Percentiles rank a stretch among this genome's conserved stretches.
Evolutionary conservation across 1,140 invertebrate species (phyloP).

Genomic region (Orius insidiosus): DNA sequence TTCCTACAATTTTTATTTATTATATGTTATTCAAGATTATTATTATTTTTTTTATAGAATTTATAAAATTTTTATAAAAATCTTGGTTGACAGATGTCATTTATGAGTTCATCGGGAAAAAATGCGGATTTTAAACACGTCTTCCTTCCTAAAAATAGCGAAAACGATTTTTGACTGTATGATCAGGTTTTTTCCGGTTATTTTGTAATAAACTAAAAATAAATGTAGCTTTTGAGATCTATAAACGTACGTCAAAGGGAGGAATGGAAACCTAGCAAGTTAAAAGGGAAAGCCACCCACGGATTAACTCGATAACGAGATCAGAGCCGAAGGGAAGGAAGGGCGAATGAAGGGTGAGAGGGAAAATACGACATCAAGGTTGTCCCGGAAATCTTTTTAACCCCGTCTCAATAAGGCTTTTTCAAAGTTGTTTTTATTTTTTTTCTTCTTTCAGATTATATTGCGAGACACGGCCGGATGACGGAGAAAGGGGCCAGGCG

Average conservation of each 20-base stretch:
- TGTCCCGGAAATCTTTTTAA: background rate
- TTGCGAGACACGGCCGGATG: slow-evolving; percentile 84
- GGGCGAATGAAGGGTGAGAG: background rate
- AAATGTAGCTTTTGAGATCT: too few relatives aligned
- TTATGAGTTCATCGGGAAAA: too few relatives aligned
- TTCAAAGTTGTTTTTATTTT: background rate
- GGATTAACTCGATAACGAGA: background rate
- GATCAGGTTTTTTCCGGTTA: too few relatives aligned
- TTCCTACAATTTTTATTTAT: too few relatives aligned
- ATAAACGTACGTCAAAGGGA: background rate
- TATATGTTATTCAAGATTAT: too few relatives aligned
- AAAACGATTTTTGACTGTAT: too few relatives aligned
- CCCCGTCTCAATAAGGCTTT: background rate
- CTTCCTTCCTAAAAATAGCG: too few relatives aligned
- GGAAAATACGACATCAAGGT: background rate
- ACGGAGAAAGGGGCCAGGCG: slow-evolving; percentile 74
- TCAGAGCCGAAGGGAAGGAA: slow-evolving; percentile 5
- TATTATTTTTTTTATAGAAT: too few relatives aligned
- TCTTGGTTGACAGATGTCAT: too few relatives aligned
- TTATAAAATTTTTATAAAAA: too few relatives aligned
- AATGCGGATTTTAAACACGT: too few relatives aligned
- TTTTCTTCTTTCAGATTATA: slow-evolving; percentile 46
- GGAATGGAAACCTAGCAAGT: background rate
- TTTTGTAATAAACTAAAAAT: too few relatives aligned
- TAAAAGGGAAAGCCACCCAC: background rate